phyloP scores from a whole-genome alignment of 2,113 vertebrate species.

The Numida meleagris region DNA sequence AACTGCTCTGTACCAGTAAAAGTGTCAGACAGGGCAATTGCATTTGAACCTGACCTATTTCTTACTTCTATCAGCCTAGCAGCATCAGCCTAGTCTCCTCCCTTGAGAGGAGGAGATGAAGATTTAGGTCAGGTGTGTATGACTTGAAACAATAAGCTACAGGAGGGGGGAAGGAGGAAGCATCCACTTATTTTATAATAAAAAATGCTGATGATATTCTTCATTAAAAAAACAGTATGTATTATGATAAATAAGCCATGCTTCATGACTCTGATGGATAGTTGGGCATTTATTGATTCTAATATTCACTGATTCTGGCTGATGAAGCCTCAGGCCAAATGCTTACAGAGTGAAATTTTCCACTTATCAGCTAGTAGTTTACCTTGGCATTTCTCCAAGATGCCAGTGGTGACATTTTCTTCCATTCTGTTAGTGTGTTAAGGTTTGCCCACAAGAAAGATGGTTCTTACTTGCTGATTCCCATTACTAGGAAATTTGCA shows the following conservation, averaged over 20 bases:
- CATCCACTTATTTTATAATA: not conserved
- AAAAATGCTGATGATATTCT: not conserved
- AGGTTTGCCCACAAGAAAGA: not conserved
- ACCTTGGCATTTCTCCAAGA: not conserved
- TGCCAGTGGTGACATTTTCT: not conserved
- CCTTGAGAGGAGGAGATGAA: not conserved
- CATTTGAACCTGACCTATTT: conserved; percentile 50
- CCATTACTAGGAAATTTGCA: not conserved
- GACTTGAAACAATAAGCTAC: not conserved
- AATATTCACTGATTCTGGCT: not conserved
- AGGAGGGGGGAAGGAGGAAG: not conserved
- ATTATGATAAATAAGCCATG: not conserved
- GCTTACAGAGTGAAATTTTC: not conserved
- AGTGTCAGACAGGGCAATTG: not conserved
- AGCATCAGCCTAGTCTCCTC: not conserved
- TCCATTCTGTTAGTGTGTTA: not conserved
- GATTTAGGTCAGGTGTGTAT: not conserved
- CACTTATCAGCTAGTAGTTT: not conserved
- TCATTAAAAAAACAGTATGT: not conserved
- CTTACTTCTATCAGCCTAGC: not conserved
- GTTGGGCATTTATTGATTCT: not conserved
- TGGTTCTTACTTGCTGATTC: not conserved
- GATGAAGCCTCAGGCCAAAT: not conserved
- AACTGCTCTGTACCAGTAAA: not conserved
- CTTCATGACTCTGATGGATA: not conserved